Evolutionary conservation across 2,797 vertebrate species (phyloP).

Genomic region (Uromys caudimaculatus): DNA sequence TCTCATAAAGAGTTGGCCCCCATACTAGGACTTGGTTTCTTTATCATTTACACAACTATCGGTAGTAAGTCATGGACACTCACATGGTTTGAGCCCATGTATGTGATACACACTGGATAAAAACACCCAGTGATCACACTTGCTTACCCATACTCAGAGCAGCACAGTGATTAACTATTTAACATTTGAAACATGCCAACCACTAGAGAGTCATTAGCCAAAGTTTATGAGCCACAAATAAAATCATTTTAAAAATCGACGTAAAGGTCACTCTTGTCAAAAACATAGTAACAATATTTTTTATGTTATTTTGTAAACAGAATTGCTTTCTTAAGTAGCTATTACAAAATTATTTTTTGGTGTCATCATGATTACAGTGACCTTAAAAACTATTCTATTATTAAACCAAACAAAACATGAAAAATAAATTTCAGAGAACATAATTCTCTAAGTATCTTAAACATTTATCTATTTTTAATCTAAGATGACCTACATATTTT

Average conservation of each 20-base stretch:
- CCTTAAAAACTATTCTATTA: slow-evolving; percentile 56
- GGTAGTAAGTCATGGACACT: background rate
- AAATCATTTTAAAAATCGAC: background rate
- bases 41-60: slow-evolving; percentile 13
- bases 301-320: slow-evolving; percentile 14
- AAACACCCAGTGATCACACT: background rate
- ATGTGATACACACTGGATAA: background rate
- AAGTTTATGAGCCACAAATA: slow-evolving; percentile 32
- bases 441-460: slow-evolving; percentile 29
- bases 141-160: background rate
- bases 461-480: slow-evolving; percentile 47
- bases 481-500: slow-evolving; percentile 59
- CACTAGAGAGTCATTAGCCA: slow-evolving; percentile 15
- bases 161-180: slow-evolving; percentile 2
- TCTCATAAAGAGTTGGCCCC: background rate
- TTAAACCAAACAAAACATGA: slow-evolving; percentile 38
- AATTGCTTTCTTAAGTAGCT: slow-evolving; percentile 26
- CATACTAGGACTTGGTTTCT: background rate
- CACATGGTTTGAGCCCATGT: background rate
- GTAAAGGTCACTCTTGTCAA: slow-evolving; percentile 39
- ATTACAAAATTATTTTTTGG: slow-evolving; percentile 61
- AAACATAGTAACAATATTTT: slow-evolving; percentile 40
- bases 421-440: slow-evolving; percentile 56
- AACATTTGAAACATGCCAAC: slow-evolving; percentile 35
- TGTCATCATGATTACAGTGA: slow-evolving; percentile 43